These are phyloP conservation scores for Bombylius discolor DNA, from an alignment of 2,888 invertebrate species.

Conservation along the genomic window DNA sequence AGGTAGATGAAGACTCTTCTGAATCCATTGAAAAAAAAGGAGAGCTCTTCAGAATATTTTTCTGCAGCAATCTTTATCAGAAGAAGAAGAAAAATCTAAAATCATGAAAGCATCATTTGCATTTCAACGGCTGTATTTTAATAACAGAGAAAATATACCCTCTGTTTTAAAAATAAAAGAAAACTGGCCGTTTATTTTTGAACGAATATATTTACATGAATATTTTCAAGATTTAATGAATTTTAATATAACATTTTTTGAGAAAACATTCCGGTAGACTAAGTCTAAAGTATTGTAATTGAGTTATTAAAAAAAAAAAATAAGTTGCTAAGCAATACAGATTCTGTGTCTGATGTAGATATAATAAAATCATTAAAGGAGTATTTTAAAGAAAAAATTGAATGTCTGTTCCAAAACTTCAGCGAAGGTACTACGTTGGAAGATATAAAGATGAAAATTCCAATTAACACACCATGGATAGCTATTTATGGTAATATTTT, in stretches of 20 bases:
- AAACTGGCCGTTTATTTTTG: constrained; percentile 3
- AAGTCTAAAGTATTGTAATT: too few species aligned
- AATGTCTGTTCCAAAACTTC: background rate
- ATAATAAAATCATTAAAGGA: background rate
- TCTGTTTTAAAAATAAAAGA: background rate
- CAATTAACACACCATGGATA: background rate
- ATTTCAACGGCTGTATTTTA: background rate
- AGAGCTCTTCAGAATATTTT: background rate
- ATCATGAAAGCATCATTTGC: background rate
- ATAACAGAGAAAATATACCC: background rate
- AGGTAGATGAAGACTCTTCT: background rate
- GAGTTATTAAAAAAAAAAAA: background rate
- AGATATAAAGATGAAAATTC: background rate
- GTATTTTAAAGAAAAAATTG: background rate
- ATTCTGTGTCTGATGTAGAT: background rate
- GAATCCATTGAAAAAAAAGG: background rate
- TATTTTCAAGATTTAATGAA: constrained; percentile 2
- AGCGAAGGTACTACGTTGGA: background rate
- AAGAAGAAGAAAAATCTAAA: background rate
- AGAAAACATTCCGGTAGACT: too few species aligned
- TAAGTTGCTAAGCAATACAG: background rate
- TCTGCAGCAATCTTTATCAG: background rate
- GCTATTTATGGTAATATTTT: background rate
- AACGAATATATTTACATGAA: background rate
- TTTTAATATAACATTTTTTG: too few species aligned